Percentiles rank a stretch among this genome's conserved stretches.
These are phyloP conservation scores for Drosophila obscura DNA, from an alignment of 1,140 invertebrate species.

Conservation along the genomic window DNA sequence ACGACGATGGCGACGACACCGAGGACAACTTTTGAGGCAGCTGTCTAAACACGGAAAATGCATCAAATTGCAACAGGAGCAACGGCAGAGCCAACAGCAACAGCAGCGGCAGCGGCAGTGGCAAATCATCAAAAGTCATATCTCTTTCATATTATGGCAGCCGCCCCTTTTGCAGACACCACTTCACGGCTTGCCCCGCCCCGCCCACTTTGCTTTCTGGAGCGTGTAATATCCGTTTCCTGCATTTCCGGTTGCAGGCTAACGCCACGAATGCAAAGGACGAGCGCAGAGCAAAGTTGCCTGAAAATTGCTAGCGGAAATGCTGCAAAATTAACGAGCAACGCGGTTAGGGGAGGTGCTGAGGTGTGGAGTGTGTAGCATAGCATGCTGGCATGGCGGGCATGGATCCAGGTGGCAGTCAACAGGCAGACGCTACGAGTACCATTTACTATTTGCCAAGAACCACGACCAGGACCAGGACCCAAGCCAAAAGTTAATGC, in stretches of 20 bases:
- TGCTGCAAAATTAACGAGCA: constrained; percentile 82
- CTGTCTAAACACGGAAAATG: constrained; percentile 73
- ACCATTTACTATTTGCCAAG: constrained; percentile 15
- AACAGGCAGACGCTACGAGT: constrained; percentile 10
- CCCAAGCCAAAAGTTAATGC: constrained; percentile 52
- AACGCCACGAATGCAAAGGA: neutral
- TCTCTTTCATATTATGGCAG: constrained; percentile 72
- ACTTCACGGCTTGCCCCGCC: neutral
- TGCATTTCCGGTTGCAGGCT: constrained; percentile 77
- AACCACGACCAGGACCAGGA: neutral
- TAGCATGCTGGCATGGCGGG: neutral
- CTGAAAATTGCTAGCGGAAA: constrained; percentile 78
- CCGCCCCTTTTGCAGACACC: constrained; percentile 3
- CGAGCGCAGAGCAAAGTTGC: constrained; percentile 30
- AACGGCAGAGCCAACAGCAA: constrained; percentile 2
- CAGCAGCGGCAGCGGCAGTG: constrained; percentile 3
- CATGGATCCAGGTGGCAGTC: constrained; percentile 35
- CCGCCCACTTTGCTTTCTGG: constrained; percentile 65
- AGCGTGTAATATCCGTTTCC: constrained; percentile 82
- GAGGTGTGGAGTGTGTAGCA: neutral
- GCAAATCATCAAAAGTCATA: constrained; percentile 73
- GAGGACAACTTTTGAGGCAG: constrained; percentile 43
- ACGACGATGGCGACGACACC: neutral
- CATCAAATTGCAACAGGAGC: constrained; percentile 58
- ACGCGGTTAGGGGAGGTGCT: constrained; percentile 25